Evolutionary conservation across 2,888 invertebrate genomes (phyloP).

Genomic region (Drosophila colorata): DNA sequence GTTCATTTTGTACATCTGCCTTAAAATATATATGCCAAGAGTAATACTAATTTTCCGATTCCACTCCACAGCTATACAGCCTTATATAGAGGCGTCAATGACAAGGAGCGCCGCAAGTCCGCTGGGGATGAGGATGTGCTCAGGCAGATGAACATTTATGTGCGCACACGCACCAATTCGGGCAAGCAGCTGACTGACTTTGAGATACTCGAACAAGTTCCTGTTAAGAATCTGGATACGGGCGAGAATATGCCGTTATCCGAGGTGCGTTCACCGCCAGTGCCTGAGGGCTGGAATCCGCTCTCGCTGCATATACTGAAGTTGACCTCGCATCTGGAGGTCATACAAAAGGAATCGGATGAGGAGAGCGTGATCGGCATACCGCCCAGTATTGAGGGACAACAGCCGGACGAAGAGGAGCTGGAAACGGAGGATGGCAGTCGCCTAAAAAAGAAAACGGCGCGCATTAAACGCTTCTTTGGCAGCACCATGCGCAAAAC

Average conservation of each 20-base stretch:
- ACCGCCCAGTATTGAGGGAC: slow-evolving; percentile 85
- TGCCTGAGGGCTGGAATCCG: slow-evolving; percentile 96
- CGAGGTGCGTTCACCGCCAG: slow-evolving; percentile 88
- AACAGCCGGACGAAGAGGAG: slow-evolving; percentile 85
- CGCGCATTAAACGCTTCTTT: slow-evolving; percentile 91
- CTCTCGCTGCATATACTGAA: slow-evolving; percentile 97
- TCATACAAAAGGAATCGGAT: slow-evolving; percentile 92
- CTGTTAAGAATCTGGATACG: slow-evolving; percentile 92
- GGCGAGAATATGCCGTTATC: slow-evolving; percentile 97
- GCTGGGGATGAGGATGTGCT: slow-evolving; percentile 92
- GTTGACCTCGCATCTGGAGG: slow-evolving; percentile 92
- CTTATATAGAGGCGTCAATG: slow-evolving; percentile 79
- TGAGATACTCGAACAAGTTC: slow-evolving; percentile 97
- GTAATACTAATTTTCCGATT: not conserved
- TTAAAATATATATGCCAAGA: not conserved
- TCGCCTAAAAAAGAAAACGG: slow-evolving; percentile 86
- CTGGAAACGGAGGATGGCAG: slow-evolving; percentile 85
- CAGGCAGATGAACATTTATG: slow-evolving; percentile 89
- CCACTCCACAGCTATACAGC: slow-evolving; percentile 80
- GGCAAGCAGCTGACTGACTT: slow-evolving; percentile 95
- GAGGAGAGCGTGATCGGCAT: slow-evolving; percentile 90
- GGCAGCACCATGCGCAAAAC: slow-evolving; percentile 96
- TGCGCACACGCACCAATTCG: slow-evolving; percentile 93
- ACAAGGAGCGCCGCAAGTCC: slow-evolving; percentile 90
- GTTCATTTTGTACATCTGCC: slow-evolving; percentile 47